These are phyloP conservation scores for Linepithema humile DNA, from an alignment of 1,140 invertebrate species.

Conservation along the genomic window DNA sequence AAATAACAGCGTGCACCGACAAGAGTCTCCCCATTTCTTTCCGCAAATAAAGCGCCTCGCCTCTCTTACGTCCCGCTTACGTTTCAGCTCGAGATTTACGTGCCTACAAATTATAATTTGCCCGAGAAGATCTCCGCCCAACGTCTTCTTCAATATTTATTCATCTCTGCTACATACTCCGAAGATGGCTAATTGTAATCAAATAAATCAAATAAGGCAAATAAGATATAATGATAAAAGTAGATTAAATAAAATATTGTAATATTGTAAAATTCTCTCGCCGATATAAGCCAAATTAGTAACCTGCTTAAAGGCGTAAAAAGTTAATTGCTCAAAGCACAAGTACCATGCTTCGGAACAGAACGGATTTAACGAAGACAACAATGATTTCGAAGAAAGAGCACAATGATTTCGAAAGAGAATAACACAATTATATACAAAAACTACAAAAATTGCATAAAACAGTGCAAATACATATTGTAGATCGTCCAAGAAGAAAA, in stretches of 20 bases:
- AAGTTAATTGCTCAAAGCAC: too few species aligned
- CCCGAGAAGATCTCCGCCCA: neutral
- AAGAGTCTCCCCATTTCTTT: slow-evolving; percentile 47
- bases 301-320: too few species aligned
- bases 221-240: neutral
- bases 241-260: neutral
- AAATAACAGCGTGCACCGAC: slow-evolving; percentile 44
- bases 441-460: too few species aligned
- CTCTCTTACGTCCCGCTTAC: neutral
- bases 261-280: neutral
- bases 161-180: neutral
- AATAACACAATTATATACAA: too few species aligned
- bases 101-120: slow-evolving; percentile 53
- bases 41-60: slow-evolving; percentile 41
- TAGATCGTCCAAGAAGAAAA: too few species aligned
- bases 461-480: too few species aligned
- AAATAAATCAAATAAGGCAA: slow-evolving; percentile 49
- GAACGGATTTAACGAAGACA: too few species aligned
- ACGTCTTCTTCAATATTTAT: slow-evolving; percentile 41
- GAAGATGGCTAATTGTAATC: slow-evolving; percentile 38
- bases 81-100: slow-evolving; percentile 37
- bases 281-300: neutral
- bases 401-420: too few species aligned
- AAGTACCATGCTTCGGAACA: too few species aligned
- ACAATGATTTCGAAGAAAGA: too few species aligned